phyloP scores from a whole-genome alignment of 2,113 vertebrate genomes.

The Pseudorasbora parva region DNA sequence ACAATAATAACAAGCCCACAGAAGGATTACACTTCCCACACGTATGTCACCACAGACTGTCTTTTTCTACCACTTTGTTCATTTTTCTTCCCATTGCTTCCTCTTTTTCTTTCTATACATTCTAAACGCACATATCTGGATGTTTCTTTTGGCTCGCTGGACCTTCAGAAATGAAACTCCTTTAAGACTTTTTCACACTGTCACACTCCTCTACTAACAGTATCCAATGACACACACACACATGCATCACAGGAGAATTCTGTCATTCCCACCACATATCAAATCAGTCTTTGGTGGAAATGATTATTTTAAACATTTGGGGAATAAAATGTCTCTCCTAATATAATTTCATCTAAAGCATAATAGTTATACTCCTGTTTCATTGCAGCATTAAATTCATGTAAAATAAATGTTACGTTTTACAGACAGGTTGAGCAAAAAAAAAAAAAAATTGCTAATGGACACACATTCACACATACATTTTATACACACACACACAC shows the following conservation, averaged over 20 bases:
- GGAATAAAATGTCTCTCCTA: not conserved
- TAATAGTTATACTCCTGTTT: not conserved
- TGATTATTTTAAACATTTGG: not conserved
- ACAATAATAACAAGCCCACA: constrained; percentile 58
- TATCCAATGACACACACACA: no score
- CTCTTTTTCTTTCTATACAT: constrained; percentile 1
- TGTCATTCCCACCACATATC: not conserved
- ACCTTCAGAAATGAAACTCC: constrained; percentile 5
- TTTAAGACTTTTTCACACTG: not conserved
- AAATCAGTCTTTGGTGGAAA: no score
- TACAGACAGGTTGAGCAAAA: no score
- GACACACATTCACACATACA: no score
- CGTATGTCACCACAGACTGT: constrained; percentile 37
- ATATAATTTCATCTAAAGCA: not conserved
- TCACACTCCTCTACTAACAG: not conserved
- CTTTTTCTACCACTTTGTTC: constrained; percentile 10
- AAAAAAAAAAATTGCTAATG: no score
- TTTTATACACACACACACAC: no score
- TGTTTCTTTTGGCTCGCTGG: not conserved
- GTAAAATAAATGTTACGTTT: no score
- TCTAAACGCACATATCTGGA: not conserved
- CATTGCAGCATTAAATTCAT: no score
- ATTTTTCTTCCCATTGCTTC: constrained; percentile 13
- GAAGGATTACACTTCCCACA: constrained; percentile 48
- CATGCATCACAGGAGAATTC: no score